These are phyloP conservation scores for Pantelozetes paolii DNA, from an alignment of 2,888 invertebrate species.

Conservation along the genomic window DNA sequence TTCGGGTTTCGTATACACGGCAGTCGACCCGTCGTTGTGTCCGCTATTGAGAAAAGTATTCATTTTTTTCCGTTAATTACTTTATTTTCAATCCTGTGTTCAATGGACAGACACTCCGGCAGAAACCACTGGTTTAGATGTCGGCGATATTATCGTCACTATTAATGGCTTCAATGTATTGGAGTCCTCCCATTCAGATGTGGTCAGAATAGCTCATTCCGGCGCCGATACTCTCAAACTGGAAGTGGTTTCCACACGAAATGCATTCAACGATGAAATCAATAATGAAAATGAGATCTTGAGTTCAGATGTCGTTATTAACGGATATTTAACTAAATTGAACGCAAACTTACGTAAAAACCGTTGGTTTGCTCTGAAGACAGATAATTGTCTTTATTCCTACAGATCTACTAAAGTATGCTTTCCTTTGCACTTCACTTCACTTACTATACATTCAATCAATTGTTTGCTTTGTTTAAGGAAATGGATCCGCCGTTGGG, in stretches of 20 bases:
- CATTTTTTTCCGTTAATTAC: neutral
- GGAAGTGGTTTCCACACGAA: slow-evolving; percentile 38
- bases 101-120: slow-evolving; percentile 70
- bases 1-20: slow-evolving; percentile 94
- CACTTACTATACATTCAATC: neutral
- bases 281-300: neutral
- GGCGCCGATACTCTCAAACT: slow-evolving; percentile 54
- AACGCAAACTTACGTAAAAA: slow-evolving; percentile 69
- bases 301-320: slow-evolving; percentile 26
- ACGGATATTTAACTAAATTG: slow-evolving; percentile 39
- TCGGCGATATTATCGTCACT: slow-evolving; percentile 87
- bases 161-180: slow-evolving; percentile 86
- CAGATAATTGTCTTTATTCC: slow-evolving; percentile 89
- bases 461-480: slow-evolving; percentile 47
- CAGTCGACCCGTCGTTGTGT: slow-evolving; percentile 91
- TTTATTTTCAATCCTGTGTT: neutral
- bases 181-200: slow-evolving; percentile 87
- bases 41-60: slow-evolving; percentile 77
- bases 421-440: neutral
- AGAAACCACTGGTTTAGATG: slow-evolving; percentile 82
- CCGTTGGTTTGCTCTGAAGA: slow-evolving; percentile 83
- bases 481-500: slow-evolving; percentile 70
- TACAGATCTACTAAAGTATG: slow-evolving; percentile 85
- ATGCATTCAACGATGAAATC: slow-evolving; percentile 1
- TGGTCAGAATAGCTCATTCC: slow-evolving; percentile 83